phyloP scores from a whole-genome alignment of 2,113 vertebrate genomes.

The Bujurquina vittata region DNA sequence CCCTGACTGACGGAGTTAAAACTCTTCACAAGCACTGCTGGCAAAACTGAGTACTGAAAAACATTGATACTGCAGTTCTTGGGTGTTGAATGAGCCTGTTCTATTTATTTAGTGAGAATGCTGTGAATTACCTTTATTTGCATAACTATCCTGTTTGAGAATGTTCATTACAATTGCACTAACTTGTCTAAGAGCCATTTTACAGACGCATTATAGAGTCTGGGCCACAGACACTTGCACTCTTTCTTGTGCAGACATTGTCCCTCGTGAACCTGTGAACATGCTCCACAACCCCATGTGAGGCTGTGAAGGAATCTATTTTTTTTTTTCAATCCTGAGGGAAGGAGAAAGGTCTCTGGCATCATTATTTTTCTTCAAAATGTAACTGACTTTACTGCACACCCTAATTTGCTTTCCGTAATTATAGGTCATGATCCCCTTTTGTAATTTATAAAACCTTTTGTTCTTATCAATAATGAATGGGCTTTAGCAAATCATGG shows the following conservation, averaged over 20 bases:
- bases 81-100: not conserved
- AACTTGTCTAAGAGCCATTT: constrained; percentile 42
- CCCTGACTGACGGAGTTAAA: not conserved
- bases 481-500: constrained; percentile 85
- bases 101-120: not conserved
- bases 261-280: constrained; percentile 84
- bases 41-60: not conserved
- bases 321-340: constrained; percentile 86
- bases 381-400: constrained; percentile 91
- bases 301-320: constrained; percentile 88
- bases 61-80: not conserved
- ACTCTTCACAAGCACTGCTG: not conserved
- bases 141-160: constrained; percentile 8
- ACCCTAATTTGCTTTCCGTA: constrained; percentile 97
- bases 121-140: not conserved
- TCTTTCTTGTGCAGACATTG: constrained; percentile 82
- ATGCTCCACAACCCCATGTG: constrained; percentile 82
- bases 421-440: constrained; percentile 96
- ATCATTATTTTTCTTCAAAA: constrained; percentile 96
- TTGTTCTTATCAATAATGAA: constrained; percentile 99
- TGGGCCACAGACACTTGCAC: constrained; percentile 77
- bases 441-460: constrained; percentile 93
- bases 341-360: constrained; percentile 87
- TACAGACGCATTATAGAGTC: constrained; percentile 38
- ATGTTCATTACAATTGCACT: constrained; percentile 45